Conservation (phyloP, 1,140 invertebrate genomes). For the Drosophila nigromelanica region DNA sequence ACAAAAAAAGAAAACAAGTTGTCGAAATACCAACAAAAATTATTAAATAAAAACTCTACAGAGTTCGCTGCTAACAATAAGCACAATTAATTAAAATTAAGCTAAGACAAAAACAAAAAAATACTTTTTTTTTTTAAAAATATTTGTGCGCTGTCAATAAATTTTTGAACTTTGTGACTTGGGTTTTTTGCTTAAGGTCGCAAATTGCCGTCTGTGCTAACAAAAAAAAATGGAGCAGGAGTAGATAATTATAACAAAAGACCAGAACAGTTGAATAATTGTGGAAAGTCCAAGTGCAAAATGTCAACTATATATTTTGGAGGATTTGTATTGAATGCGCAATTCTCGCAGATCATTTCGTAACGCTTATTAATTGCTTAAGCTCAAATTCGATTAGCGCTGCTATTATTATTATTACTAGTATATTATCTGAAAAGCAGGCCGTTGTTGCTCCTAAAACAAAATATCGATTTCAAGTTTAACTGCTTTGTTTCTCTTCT, state of each 20-base stretch:
- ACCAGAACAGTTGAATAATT: slow-evolving; percentile 13
- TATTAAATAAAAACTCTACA: slow-evolving; percentile 17
- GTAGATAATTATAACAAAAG: background rate
- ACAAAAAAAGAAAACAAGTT: slow-evolving; percentile 48
- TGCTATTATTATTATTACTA: slow-evolving; percentile 18
- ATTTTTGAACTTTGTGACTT: slow-evolving; percentile 73
- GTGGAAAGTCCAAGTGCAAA: slow-evolving; percentile 1
- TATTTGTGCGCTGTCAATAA: slow-evolving; percentile 77
- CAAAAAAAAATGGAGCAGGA: slow-evolving; percentile 17
- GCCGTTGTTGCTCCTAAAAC: background rate
- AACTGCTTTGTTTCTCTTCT: slow-evolving; percentile 30
- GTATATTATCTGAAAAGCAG: slow-evolving; percentile 6
- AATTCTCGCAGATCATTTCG: slow-evolving; percentile 40
- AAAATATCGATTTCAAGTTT: slow-evolving; percentile 43
- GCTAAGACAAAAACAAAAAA: slow-evolving; percentile 51
- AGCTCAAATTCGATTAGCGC: slow-evolving; percentile 50
- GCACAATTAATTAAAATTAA: slow-evolving; percentile 78
- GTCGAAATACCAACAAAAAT: slow-evolving; percentile 53
- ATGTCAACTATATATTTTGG: slow-evolving; percentile 11
- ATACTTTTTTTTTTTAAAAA: slow-evolving; percentile 45
- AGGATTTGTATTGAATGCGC: slow-evolving; percentile 47
- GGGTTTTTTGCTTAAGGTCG: slow-evolving; percentile 40
- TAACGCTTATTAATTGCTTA: slow-evolving; percentile 50
- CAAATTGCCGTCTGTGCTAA: slow-evolving; percentile 15
- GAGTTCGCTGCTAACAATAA: slow-evolving; percentile 49